A percentile compares a stretch with the other conserved stretches of the same genome.
phyloP scores from a whole-genome alignment of 2,797 vertebrate species.

The Anguilla anguilla region DNA sequence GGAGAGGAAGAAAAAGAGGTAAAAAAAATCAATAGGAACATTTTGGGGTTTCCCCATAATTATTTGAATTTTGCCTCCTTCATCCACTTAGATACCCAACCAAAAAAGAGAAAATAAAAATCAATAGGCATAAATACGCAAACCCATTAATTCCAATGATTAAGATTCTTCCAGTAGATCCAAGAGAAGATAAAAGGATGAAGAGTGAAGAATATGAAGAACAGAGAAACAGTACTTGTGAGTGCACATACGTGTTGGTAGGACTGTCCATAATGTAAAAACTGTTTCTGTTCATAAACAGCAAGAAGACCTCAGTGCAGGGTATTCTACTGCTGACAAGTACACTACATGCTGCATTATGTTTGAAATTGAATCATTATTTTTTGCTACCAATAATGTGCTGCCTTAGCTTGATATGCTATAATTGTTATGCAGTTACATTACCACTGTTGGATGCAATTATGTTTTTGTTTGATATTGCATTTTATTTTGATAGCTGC shows the following conservation, averaged over 20 bases:
- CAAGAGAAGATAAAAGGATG: slow-evolving; percentile 5
- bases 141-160: not conserved
- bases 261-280: not conserved
- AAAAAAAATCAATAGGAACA: slow-evolving; percentile 21
- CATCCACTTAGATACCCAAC: slow-evolving; percentile 9
- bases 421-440: not conserved
- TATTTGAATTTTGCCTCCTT: slow-evolving; percentile 12
- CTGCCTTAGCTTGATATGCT: not conserved
- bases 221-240: not conserved
- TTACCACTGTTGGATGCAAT: not conserved
- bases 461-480: not conserved
- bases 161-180: slow-evolving; percentile 2
- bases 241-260: not conserved
- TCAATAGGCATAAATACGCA: too few relatives aligned
- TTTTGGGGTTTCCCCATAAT: slow-evolving; percentile 15
- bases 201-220: not conserved
- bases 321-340: not conserved
- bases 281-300: not conserved
- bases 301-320: not conserved
- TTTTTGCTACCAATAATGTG: not conserved
- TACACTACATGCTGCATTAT: not conserved
- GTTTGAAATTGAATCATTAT: not conserved
- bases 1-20: not conserved
- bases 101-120: not conserved
- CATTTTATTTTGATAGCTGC: not conserved